A percentile compares a stretch with the other conserved stretches of the same genome.
Conservation (phyloP, 2,113 vertebrate species). For the Apteryx owenii region DNA sequence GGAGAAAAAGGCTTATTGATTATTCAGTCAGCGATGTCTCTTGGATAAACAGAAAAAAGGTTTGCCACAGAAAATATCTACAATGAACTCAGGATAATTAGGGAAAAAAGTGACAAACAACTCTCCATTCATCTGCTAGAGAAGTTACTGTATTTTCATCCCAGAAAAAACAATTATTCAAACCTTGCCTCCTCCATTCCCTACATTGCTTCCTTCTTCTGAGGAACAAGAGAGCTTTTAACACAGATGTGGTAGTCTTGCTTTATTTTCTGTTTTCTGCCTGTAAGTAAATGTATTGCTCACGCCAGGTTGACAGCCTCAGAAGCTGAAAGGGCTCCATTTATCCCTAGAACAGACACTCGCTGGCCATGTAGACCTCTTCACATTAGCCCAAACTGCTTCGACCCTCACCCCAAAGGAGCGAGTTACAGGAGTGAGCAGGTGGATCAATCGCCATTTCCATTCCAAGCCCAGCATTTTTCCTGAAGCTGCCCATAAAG, state of each 20-base stretch:
- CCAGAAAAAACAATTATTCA: conserved; percentile 48
- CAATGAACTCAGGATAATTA: conserved; percentile 63
- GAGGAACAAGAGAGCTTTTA: conserved; percentile 58
- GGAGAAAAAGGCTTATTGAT: conserved; percentile 59
- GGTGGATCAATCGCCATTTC: background rate
- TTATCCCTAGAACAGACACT: background rate
- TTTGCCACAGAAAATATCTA: conserved; percentile 56
- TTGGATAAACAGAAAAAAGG: conserved; percentile 60
- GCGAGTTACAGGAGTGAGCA: background rate
- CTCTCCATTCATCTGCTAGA: conserved; percentile 30
- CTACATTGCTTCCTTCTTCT: conserved; percentile 53
- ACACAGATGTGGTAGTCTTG: conserved; percentile 34
- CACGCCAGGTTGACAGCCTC: background rate
- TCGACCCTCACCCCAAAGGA: background rate
- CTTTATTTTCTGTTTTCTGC: conserved; percentile 49
- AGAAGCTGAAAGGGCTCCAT: conserved; percentile 10
- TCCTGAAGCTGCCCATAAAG: background rate
- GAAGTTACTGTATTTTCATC: conserved; percentile 29
- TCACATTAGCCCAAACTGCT: background rate
- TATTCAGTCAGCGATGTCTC: conserved; percentile 60
- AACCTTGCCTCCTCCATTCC: conserved; percentile 36
- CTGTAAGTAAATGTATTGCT: conserved; percentile 42
- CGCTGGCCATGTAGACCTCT: background rate
- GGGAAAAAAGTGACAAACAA: background rate
- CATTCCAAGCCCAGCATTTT: background rate